A percentile compares a stretch with the other conserved stretches of the same genome.
Conservation (phyloP, 2,113 vertebrate species). For the Dromiciops gliroides region DNA sequence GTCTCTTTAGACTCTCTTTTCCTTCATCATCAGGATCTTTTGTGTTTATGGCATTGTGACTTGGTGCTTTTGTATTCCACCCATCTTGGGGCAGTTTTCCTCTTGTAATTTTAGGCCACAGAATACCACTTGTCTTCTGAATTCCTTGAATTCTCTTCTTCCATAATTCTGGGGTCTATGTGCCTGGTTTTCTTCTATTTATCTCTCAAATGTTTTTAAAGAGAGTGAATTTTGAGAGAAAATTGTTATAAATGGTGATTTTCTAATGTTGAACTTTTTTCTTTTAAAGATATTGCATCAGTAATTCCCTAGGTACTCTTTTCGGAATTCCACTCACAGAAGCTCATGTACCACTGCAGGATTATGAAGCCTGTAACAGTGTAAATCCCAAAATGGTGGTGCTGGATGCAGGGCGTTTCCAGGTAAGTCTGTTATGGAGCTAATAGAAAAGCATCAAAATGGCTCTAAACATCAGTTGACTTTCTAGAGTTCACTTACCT, state of each 20-base stretch:
- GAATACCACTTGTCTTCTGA: not conserved
- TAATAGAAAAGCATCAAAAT: not conserved
- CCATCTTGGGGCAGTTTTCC: not conserved
- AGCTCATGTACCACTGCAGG: constrained; percentile 83
- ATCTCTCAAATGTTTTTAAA: not conserved
- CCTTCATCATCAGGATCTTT: not conserved
- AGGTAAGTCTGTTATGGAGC: constrained; percentile 77
- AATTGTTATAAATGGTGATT: not conserved
- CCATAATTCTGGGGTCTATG: not conserved
- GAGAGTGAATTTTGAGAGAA: not conserved
- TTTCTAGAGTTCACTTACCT: not conserved
- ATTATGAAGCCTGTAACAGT: constrained; percentile 53
- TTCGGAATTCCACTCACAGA: constrained; percentile 84
- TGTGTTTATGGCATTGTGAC: not conserved
- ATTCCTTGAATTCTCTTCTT: not conserved
- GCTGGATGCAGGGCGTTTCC: constrained; percentile 76
- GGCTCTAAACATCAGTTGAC: not conserved
- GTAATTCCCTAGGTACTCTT: constrained; percentile 81
- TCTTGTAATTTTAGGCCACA: not conserved
- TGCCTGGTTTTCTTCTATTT: not conserved
- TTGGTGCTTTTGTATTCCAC: not conserved
- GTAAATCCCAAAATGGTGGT: constrained; percentile 76
- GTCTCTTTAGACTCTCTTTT: not conserved
- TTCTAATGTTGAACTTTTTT: constrained; percentile 14
- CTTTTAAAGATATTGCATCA: constrained; percentile 85